A percentile compares a stretch with the other conserved stretches of the same genome.
Conservation (phyloP, 2,888 invertebrate species). For the Conomelus anceps region DNA sequence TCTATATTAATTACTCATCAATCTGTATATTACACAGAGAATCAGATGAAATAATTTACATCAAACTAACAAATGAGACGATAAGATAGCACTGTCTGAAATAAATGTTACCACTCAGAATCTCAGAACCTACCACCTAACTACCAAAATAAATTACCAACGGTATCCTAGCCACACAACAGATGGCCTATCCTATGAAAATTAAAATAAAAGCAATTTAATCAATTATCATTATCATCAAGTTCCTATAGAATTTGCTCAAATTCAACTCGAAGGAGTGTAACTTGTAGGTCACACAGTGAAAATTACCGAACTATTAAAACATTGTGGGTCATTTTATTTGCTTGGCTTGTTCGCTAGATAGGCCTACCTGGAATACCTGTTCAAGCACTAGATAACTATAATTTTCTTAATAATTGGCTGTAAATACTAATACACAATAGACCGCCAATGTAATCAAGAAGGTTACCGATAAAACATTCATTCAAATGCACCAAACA, state of each 20-base stretch:
- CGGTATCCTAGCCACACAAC: not conserved
- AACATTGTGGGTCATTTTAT: conserved; percentile 12
- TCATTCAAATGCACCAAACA: not conserved
- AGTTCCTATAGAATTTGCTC: not conserved
- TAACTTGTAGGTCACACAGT: not conserved
- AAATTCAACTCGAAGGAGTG: not conserved
- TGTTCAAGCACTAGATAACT: not conserved
- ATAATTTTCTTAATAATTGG: not conserved
- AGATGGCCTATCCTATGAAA: not conserved
- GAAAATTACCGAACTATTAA: not conserved
- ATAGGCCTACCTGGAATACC: conserved; percentile 9
- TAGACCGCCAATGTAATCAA: not conserved
- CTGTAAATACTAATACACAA: not conserved
- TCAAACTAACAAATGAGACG: not conserved
- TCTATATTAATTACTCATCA: too few relatives aligned
- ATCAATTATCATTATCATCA: not conserved
- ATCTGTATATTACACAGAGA: not conserved
- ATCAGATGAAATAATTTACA: not conserved
- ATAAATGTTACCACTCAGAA: too few relatives aligned
- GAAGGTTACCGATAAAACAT: not conserved
- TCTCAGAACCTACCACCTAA: not conserved
- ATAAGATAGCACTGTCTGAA: not conserved
- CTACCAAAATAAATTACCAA: not conserved
- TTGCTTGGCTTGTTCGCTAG: conserved; percentile 13
- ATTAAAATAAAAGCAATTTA: not conserved